phyloP scores from a whole-genome alignment of 2,797 vertebrate genomes.

The Premnoplex brunnescens region DNA sequence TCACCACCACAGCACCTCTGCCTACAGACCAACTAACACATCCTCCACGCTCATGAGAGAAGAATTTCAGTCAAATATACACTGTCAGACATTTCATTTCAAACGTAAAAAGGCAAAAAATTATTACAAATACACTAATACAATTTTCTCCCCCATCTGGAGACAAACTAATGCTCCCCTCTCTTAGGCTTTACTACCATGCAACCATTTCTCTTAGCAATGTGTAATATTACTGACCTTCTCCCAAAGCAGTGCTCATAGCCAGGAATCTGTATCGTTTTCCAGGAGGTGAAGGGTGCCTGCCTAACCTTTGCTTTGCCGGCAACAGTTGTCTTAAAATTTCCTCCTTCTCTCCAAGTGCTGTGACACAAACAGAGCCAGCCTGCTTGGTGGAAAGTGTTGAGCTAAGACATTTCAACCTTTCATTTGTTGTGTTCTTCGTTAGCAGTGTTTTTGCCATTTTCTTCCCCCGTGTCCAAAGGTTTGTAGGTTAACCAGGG shows the following conservation, averaged over 20 bases:
- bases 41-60: not conserved
- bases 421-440: not conserved
- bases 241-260: not conserved
- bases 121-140: not conserved
- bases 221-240: not conserved
- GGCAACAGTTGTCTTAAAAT: not conserved
- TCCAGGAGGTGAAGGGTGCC: not conserved
- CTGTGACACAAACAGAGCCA: not conserved
- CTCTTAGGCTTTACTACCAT: not conserved
- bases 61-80: not conserved
- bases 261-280: not conserved
- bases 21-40: rapidly evolving
- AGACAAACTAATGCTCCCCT: not conserved
- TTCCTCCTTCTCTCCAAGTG: not conserved
- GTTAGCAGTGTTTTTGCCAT: not conserved
- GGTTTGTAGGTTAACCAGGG: not conserved
- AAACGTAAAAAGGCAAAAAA: not conserved
- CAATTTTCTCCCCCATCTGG: not conserved
- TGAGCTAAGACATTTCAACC: not conserved
- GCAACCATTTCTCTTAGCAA: not conserved
- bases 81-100: not conserved
- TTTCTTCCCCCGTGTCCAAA: not conserved
- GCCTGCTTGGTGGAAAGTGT: not conserved
- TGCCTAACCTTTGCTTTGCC: not conserved
- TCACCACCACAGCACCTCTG: not conserved